Percentiles rank a stretch among this genome's conserved stretches.
These are phyloP conservation scores for Conistra vaccinii DNA, from an alignment of 2,888 invertebrate species.

Conservation along the genomic window DNA sequence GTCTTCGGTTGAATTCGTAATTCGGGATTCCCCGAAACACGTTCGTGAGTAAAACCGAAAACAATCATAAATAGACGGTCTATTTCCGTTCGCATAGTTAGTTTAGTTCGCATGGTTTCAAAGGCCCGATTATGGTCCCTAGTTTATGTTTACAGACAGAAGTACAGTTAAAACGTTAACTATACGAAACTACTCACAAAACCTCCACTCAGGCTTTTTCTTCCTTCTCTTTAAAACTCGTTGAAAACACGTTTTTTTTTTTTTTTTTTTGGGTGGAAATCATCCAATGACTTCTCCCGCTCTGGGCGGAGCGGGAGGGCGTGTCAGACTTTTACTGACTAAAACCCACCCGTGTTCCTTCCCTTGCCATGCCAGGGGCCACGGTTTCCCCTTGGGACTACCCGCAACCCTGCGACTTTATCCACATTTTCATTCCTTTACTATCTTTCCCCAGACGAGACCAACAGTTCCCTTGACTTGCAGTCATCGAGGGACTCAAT, in stretches of 20 bases:
- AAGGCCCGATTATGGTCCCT: neutral
- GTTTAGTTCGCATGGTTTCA: neutral
- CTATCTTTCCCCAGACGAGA: slow-evolving; percentile 79
- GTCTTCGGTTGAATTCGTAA: too few species aligned
- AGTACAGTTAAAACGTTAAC: neutral
- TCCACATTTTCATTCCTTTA: neutral
- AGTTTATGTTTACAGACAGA: neutral
- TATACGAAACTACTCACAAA: neutral
- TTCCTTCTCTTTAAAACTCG: too few species aligned
- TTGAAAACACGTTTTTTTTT: too few species aligned
- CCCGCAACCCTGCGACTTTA: too few species aligned
- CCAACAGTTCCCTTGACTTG: slow-evolving; percentile 85
- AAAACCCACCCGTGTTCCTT: too few species aligned
- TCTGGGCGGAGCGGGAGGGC: too few species aligned
- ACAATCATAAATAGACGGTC: neutral
- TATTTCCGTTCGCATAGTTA: slow-evolving; percentile 6
- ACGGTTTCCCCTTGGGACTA: too few species aligned
- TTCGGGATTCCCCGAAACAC: neutral
- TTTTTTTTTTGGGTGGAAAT: too few species aligned
- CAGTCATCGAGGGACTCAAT: slow-evolving; percentile 88
- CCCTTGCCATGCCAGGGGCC: too few species aligned
- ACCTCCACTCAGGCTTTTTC: too few species aligned
- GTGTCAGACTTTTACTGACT: too few species aligned
- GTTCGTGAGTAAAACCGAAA: neutral
- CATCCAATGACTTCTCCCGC: too few species aligned